These are phyloP conservation scores for Prosopocoilus inquinatus DNA, from an alignment of 2,888 invertebrate genomes.

Conservation along the genomic window DNA sequence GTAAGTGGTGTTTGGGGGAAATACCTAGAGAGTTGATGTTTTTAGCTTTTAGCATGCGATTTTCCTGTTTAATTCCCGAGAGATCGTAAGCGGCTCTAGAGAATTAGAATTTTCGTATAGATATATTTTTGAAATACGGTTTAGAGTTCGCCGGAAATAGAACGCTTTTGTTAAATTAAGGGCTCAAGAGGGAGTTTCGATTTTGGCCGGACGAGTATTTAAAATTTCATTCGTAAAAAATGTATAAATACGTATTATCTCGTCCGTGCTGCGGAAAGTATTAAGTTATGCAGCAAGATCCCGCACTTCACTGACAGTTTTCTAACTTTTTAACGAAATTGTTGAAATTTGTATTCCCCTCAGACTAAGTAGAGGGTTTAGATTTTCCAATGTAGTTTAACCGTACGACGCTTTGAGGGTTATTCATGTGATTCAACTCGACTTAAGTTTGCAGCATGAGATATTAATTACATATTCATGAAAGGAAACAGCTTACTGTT, in stretches of 20 bases:
- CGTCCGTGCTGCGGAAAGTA: slow-evolving; percentile 11
- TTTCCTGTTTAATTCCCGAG: slow-evolving; percentile 19
- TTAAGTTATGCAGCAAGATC: slow-evolving; percentile 35
- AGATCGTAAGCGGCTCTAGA: slow-evolving; percentile 18
- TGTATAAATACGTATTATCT: slow-evolving; percentile 6
- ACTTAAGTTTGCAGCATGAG: slow-evolving; percentile 26
- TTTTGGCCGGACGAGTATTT: no score
- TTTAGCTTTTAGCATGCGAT: slow-evolving; percentile 26
- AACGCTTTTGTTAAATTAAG: no score
- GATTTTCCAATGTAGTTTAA: slow-evolving; percentile 43
- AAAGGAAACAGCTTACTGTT: slow-evolving; percentile 21
- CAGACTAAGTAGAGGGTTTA: slow-evolving; percentile 41
- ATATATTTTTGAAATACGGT: slow-evolving; percentile 9
- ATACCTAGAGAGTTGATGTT: slow-evolving; percentile 8
- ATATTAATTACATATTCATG: slow-evolving; percentile 29
- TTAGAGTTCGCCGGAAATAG: neutral
- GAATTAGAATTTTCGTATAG: slow-evolving; percentile 21
- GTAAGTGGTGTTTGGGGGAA: neutral
- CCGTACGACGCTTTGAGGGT: slow-evolving; percentile 31
- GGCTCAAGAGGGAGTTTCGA: no score
- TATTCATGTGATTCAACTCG: slow-evolving; percentile 27
- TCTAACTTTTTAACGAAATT: slow-evolving; percentile 46
- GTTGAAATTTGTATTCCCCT: slow-evolving; percentile 46
- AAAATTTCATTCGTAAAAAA: no score
- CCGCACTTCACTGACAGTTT: slow-evolving; percentile 39